Conservation (phyloP, 2,113 vertebrate genomes). For the Synodontis membranacea region DNA sequence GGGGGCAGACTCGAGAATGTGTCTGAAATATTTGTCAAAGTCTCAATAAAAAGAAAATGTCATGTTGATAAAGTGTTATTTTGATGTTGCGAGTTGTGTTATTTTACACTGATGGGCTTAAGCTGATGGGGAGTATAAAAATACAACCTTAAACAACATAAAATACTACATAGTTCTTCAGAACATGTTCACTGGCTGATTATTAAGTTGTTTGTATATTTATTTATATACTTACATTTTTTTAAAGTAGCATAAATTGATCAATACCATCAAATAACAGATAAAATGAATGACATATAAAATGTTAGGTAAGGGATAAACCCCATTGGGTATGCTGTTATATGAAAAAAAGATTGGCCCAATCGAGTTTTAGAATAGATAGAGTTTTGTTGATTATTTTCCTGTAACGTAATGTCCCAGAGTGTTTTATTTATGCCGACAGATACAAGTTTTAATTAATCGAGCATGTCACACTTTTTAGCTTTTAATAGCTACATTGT, state of each 20-base stretch:
- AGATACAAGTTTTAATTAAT: neutral
- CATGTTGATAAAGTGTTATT: conserved; percentile 12
- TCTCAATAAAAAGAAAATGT: conserved; percentile 51
- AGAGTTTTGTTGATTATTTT: neutral
- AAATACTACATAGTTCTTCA: neutral
- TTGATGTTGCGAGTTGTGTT: neutral
- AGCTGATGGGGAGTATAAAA: neutral
- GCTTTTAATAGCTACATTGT: neutral
- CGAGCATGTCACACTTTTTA: neutral
- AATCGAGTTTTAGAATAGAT: too few relatives aligned
- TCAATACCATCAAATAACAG: neutral
- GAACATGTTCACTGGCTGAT: neutral
- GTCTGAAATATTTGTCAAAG: conserved; percentile 52
- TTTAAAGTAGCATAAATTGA: neutral
- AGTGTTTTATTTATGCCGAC: neutral
- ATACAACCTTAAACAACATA: too few relatives aligned
- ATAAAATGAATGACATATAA: neutral
- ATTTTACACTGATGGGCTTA: neutral
- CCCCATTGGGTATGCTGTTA: neutral
- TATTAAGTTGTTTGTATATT: too few relatives aligned
- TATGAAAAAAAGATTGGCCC: neutral
- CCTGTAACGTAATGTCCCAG: neutral
- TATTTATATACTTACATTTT: neutral
- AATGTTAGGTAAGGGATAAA: neutral
- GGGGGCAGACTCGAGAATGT: conserved; percentile 45